A percentile compares a stretch with the other conserved stretches of the same genome.
Evolutionary conservation across 2,888 invertebrate genomes (phyloP).

Genomic region (Zootermopsis nevadensis): DNA sequence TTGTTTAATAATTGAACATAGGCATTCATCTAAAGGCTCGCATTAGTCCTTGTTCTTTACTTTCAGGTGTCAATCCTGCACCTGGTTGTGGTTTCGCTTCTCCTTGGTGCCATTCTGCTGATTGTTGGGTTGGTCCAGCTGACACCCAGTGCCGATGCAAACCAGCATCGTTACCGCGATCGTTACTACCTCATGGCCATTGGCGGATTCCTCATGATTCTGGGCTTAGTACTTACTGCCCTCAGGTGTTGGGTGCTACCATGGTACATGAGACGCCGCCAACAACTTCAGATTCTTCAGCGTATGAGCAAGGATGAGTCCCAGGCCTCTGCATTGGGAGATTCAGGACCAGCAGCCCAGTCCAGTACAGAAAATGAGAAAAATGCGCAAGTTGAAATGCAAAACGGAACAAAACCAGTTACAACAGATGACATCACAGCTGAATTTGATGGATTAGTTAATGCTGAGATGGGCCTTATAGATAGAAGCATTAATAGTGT

Average conservation of each 20-base stretch:
- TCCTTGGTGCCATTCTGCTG: constrained; percentile 78
- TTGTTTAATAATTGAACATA: constrained; percentile 26
- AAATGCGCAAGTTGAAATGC: constrained; percentile 34
- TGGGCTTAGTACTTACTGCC: constrained; percentile 73
- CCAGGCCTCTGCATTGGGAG: constrained; percentile 25
- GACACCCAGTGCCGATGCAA: constrained; percentile 81
- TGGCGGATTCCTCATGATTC: constrained; percentile 72
- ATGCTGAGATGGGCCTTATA: constrained; percentile 36
- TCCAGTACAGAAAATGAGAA: constrained; percentile 37
- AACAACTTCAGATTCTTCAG: constrained; percentile 18
- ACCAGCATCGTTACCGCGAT: constrained; percentile 77
- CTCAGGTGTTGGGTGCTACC: constrained; percentile 73
- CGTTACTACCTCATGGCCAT: constrained; percentile 73
- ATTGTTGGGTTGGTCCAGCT: constrained; percentile 82
- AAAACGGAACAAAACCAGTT: constrained; percentile 34
- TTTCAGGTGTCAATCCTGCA: constrained; percentile 77
- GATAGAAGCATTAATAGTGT: constrained; percentile 20
- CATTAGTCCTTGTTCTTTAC: neutral
- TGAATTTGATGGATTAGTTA: neutral
- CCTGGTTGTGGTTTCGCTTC: constrained; percentile 78
- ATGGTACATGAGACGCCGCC: constrained; percentile 34
- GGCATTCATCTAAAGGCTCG: neutral
- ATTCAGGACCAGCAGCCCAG: constrained; percentile 20
- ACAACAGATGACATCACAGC: constrained; percentile 2
- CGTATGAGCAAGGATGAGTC: constrained; percentile 48